Evolutionary conservation across 2,113 vertebrate species (phyloP).

Genomic region (Antigone vipio): DNA sequence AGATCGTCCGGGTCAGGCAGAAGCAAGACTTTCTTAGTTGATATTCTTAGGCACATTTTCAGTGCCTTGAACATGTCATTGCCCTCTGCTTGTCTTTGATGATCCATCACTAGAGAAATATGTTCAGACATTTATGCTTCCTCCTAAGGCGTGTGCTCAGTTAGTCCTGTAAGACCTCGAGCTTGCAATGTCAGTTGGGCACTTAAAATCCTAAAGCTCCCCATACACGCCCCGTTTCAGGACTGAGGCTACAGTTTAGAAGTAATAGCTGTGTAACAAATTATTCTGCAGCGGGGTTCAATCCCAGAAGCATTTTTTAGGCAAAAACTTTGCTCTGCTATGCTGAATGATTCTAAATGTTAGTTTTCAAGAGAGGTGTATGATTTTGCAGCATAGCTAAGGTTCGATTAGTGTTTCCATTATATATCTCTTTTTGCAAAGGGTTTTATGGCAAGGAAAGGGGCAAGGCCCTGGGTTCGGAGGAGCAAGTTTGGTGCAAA

Average conservation of each 20-base stretch:
- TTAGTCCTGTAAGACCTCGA: not conserved
- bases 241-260: not conserved
- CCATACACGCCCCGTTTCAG: accelerated
- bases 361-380: not conserved
- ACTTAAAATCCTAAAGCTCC: not conserved
- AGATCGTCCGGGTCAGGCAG: not conserved
- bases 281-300: not conserved
- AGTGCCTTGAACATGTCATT: not conserved
- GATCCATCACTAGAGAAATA: not conserved
- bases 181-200: not conserved
- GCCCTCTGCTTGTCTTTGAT: not conserved
- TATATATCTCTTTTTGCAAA: not conserved
- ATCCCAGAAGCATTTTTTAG: not conserved
- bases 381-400: not conserved
- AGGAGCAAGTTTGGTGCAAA: not conserved
- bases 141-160: not conserved
- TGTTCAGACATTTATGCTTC: not conserved
- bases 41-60: not conserved
- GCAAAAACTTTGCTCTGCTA: not conserved
- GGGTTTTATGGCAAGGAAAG: not conserved
- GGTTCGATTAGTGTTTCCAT: not conserved
- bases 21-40: not conserved
- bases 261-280: not conserved
- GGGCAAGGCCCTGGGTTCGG: not conserved
- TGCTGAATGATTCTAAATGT: not conserved